Base-by-base conservation (phyloP, 1,140 invertebrate species). In the Mizuhopecten yessoensis region DNA sequence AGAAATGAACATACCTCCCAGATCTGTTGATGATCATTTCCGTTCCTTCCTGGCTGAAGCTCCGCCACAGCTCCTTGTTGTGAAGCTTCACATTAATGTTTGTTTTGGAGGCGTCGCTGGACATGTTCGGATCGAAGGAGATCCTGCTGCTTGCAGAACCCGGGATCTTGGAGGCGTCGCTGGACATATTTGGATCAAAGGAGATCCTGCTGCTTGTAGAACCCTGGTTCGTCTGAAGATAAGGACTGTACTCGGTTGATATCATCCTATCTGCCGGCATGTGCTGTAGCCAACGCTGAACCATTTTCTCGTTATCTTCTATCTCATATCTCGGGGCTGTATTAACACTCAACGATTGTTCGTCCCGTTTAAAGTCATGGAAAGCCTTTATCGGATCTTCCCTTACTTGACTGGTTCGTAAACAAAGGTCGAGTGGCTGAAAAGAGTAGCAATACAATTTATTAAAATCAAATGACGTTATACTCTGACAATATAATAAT, bases 391-490 rank as follows among this genome's bases (percentile, higher is more conserved):
- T 7, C 36, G 36, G 36, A 13, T 39, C 13, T 13, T 39, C 29
- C 57, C 17, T 75, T 5, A 29, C 57, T 29, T 75, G n/a, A 13
- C 23, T 29, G 15, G 57, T 75, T n/a, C 57, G 57, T n/a, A 75
- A 75, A 29, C 57, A 75, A 75, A 75, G 57, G 57, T 75, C 57
- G 2, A 75, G 57, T 29, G 57, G 57, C 57, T 75, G 57, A 75
- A 75, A 45, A n/a, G n/a, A n/a, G n/a, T n/a, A n/a, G n/a, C n/a
- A n/a, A n/a, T n/a, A n/a, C n/a, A n/a, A n/a, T n/a, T n/a, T n/a
- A n/a, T n/a, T n/a, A n/a, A n/a, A n/a, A n/a, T n/a, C n/a, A n/a
- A n/a, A n/a, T n/a, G n/a, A n/a, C n/a, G n/a, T n/a, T n/a, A n/a
- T n/a, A n/a, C n/a, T n/a, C n/a, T n/a, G n/a, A n/a, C n/a, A n/a